phyloP scores from a whole-genome alignment of 35 echinoderm and acorn worm genomes.

The Eucidaris tribuloides region DNA sequence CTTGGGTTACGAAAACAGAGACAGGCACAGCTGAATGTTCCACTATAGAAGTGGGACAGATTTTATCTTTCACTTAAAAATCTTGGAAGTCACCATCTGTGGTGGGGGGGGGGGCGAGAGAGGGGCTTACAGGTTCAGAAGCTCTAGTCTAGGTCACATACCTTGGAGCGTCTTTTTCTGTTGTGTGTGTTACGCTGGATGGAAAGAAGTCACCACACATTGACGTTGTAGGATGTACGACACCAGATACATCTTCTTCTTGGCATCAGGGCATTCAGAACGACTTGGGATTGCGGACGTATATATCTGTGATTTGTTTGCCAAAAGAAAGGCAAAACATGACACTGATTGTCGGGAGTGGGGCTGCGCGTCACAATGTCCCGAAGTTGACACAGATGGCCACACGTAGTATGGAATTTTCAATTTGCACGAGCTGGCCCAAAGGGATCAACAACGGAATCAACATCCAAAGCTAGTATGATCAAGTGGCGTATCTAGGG shows the following conservation, averaged over 20 bases:
- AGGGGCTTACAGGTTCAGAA: neutral
- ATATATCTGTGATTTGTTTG: slow-evolving; percentile 12
- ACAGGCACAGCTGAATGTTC: too few relatives aligned
- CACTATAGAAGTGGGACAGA: too few relatives aligned
- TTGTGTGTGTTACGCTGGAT: slow-evolving; percentile 66
- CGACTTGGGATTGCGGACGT: slow-evolving; percentile 5
- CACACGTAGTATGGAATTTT: too few relatives aligned
- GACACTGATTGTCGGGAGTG: neutral
- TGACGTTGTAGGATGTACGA: neutral
- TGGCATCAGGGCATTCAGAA: slow-evolving; percentile 1
- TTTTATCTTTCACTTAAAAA: too few relatives aligned
- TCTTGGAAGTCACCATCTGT: too few relatives aligned
- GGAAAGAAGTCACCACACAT: slow-evolving; percentile 52
- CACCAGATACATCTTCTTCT: slow-evolving; percentile 15
- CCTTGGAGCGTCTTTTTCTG: slow-evolving; percentile 43
- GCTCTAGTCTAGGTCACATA: neutral
- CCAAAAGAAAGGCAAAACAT: neutral
- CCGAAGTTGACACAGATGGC: too few relatives aligned
- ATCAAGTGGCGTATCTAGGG: too few relatives aligned
- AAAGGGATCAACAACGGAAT: neutral
- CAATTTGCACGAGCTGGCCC: neutral
- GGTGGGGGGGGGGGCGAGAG: neutral
- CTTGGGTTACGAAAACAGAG: too few relatives aligned
- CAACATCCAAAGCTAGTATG: too few relatives aligned
- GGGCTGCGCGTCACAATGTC: too few relatives aligned